Evolutionary conservation across 2,113 vertebrate genomes (phyloP), one percentile per base, ranked within the genome.

Genomic region (Petroica traversi): DNA sequence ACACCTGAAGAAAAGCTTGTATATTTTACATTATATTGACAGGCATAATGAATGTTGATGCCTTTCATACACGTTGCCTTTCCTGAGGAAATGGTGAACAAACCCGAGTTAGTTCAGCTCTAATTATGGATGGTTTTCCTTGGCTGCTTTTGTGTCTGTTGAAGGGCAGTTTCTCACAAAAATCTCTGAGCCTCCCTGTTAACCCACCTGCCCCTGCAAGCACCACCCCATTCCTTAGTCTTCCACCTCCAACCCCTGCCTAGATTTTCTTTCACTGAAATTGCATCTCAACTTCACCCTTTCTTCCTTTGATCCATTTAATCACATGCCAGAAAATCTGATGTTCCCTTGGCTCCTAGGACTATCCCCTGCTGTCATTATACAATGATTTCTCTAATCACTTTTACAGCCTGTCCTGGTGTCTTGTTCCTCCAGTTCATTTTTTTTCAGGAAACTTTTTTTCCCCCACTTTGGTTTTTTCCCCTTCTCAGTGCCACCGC

Each of bases 1-100:
- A 59, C 78, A 82, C 31, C 31, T 57, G 78, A 75, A 82, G 69
- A 75, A 88, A 95, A 93, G n/a, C 79, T 76, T 64, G 75, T 92
- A 23, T 73, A 48, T 79, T 93, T 95, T 85, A 83, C 41, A 73
- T 83, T 41, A 19, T 19, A 83, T 73, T 92, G 79, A 61, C 54
- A 76, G 74, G 14, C 7, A n/a, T 28, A 76, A 92, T 14, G 41
- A 51, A 49, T 67, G 48, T 57, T 54, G 8, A 29, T 59, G 1
- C 29, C 29, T 66, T 52, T 22, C 28, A 6, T 12, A 20, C 18
- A 81, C 5, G 1, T 40, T 52, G 61, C 14, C 28, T 85, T 89
- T 80, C 46, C 63, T 28, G 22, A 80, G 80, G n/a, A 81, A 89
- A 71, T 10, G 26, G 19, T 11, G n/a, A 51, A 19, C 67, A 83